Percentiles rank a stretch among this genome's conserved stretches.
These are phyloP conservation scores for Acinonyx jubatus DNA, from an alignment of 2,113 vertebrate species.

Conservation along the genomic window DNA sequence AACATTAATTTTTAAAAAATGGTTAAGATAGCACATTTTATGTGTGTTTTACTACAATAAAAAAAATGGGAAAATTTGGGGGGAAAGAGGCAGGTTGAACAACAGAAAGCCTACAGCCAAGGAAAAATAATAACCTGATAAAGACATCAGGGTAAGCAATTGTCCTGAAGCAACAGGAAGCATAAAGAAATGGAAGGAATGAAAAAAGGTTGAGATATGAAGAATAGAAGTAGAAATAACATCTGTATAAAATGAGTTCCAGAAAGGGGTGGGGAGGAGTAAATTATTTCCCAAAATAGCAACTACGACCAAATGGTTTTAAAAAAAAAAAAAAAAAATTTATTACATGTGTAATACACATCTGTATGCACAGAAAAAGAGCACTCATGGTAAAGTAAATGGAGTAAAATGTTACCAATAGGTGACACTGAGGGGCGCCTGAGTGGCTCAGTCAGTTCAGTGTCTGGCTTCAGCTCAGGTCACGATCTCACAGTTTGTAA, in stretches of 20 bases:
- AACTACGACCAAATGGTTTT: neutral
- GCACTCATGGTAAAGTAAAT: neutral
- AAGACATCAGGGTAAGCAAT: neutral
- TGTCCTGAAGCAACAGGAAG: neutral
- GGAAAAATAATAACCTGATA: neutral
- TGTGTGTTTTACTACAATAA: neutral
- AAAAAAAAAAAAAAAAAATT: neutral
- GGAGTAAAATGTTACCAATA: neutral
- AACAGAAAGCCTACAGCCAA: neutral
- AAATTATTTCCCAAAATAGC: neutral
- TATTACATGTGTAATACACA: neutral
- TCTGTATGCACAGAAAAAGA: neutral
- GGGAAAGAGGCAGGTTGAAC: neutral
- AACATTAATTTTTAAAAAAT: too few relatives aligned
- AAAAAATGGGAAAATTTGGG: neutral
- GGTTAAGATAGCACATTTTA: neutral
- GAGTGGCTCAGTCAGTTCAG: too few relatives aligned
- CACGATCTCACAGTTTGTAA: too few relatives aligned
- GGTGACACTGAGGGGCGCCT: neutral
- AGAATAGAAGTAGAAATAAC: neutral
- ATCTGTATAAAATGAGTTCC: neutral
- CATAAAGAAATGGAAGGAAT: neutral
- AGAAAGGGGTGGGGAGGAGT: neutral
- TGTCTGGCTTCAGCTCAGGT: too few relatives aligned
- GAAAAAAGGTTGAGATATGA: neutral